Evolutionary conservation across 1,140 invertebrate genomes (phyloP), one percentile per base, ranked within the genome.

Genomic region (Acyrthosiphon pisum): DNA sequence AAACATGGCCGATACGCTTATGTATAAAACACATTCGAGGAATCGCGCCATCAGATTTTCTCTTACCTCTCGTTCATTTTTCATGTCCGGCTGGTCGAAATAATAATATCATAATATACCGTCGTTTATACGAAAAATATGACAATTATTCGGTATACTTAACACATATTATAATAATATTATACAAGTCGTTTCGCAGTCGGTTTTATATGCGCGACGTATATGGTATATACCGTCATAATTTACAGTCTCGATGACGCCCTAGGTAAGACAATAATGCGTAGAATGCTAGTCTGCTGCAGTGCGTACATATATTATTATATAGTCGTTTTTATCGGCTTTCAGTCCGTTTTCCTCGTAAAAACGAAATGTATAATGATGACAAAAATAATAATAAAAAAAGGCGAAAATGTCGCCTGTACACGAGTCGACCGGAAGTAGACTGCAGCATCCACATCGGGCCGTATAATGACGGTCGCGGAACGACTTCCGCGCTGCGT

Each of bases 191-290:
- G 0, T 68, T 68, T 68, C 60, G 30, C 4, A 23, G 50, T 68
- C 11, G 11, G 11, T 68, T n/a, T 68, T 68, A 14, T 68, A 68
- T 68, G 30, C 0, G 30, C 30, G 11, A 4, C 50, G 50, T 23
- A 53, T 53, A 41, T 41, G 41, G 4, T 22, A 53, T 30, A 56
- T 26, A 56, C 6, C 50, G 22, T n/a, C 14, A n/a, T n/a, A n/a
- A 76, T 76, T 76, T 18, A n/a, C 18, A n/a, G 60, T n/a, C n/a
- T 18, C n/a, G 60, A 76, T 76, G 30, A 76, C 60, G 60, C 14
- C 60, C 60, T 76, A 76, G 60, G 60, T 76, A 76, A 76, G 60
- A 76, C 60, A 76, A 76, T 76, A 76, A 76, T 76, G 60, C n/a
- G 30, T n/a, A 76, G 30, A n/a, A 76, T n/a, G 14, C 60, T 14